phyloP scores from a whole-genome alignment of 2,888 invertebrate species.

The Eristalis pertinax region DNA sequence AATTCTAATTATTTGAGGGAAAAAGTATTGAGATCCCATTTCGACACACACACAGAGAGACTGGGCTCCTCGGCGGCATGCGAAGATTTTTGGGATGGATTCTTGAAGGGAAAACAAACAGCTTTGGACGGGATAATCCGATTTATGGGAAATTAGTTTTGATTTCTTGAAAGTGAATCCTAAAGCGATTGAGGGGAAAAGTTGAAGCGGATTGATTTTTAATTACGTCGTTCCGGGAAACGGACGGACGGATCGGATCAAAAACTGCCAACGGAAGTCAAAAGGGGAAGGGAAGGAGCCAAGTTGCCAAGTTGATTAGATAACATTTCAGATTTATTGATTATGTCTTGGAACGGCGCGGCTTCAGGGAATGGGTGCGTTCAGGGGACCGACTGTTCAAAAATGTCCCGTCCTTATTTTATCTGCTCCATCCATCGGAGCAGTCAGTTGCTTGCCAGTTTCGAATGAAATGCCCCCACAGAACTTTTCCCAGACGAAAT shows the following conservation, averaged over 20 bases:
- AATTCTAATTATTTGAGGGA: not conserved
- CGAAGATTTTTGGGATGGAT: not conserved
- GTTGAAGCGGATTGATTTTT: not conserved
- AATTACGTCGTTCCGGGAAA: not conserved
- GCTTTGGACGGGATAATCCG: not conserved
- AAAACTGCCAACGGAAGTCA: not conserved
- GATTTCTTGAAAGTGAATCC: not conserved
- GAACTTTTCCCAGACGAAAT: not conserved
- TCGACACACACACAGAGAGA: too few species aligned
- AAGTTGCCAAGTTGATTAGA: not conserved
- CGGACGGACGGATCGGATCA: not conserved
- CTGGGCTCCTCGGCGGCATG: not conserved
- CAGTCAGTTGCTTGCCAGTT: too few species aligned
- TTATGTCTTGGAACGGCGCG: not conserved
- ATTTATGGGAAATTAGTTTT: slow-evolving; percentile 3
- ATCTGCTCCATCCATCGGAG: too few species aligned
- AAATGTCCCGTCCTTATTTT: too few species aligned
- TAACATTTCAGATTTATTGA: not conserved
- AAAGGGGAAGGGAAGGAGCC: not conserved
- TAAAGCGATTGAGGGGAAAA: not conserved
- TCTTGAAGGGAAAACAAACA: not conserved
- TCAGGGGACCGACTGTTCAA: too few species aligned
- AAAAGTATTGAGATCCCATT: not conserved
- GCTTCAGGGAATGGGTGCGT: too few species aligned
- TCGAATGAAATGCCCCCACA: too few species aligned